Evolutionary conservation across 2,113 vertebrate species (phyloP).

Genomic region (Anguilla japonica): DNA sequence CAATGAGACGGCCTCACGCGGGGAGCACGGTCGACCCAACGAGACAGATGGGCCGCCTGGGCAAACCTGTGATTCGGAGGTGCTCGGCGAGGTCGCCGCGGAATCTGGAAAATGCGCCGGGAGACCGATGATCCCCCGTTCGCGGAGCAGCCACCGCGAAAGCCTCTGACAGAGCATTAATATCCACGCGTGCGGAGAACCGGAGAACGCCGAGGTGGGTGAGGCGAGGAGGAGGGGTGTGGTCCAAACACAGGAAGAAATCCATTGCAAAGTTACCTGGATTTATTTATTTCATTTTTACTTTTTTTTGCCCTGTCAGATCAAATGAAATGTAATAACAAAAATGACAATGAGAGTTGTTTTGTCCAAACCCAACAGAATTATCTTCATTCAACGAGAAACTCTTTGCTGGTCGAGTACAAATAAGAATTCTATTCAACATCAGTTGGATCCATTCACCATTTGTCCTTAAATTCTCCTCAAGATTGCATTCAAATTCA

Average conservation of each 20-base stretch:
- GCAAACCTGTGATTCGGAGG: slow-evolving; percentile 22
- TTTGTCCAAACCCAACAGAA: too few species aligned
- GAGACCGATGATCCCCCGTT: slow-evolving; percentile 47
- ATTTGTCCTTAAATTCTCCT: too few species aligned
- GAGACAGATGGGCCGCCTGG: slow-evolving; percentile 36
- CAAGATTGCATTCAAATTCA: too few species aligned
- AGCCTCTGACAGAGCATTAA: slow-evolving; percentile 50
- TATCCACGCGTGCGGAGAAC: slow-evolving; percentile 42
- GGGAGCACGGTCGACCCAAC: slow-evolving; percentile 24
- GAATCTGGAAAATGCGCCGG: slow-evolving; percentile 35
- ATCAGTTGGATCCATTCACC: too few species aligned
- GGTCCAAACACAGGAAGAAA: not conserved
- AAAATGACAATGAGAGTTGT: too few species aligned
- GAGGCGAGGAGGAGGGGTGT: not conserved
- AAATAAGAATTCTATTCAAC: too few species aligned
- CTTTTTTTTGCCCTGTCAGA: too few species aligned
- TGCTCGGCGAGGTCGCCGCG: slow-evolving; percentile 42
- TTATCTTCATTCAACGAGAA: too few species aligned
- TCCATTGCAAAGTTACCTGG: too few species aligned
- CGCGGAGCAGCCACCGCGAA: slow-evolving; percentile 48
- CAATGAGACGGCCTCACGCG: slow-evolving; percentile 23
- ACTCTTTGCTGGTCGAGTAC: too few species aligned
- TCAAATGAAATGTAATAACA: too few species aligned
- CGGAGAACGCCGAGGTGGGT: slow-evolving; percentile 25
- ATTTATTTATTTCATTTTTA: too few species aligned